Conservation (phyloP, 2,113 vertebrate species). For the Trichomycterus rosablanca region DNA sequence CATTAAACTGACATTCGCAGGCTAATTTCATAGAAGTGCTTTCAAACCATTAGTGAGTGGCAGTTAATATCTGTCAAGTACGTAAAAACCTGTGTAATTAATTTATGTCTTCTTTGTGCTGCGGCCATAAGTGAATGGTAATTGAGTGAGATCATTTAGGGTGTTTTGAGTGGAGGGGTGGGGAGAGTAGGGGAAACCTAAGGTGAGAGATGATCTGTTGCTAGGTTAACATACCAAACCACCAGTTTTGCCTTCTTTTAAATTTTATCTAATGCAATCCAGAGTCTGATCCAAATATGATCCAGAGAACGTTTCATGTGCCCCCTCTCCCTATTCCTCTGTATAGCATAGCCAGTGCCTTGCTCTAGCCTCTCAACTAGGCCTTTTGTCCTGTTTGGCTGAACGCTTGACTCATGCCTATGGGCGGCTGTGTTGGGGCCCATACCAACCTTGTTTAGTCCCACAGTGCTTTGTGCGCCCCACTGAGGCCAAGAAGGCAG, state of each 20-base stretch:
- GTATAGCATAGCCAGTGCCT: conserved; percentile 49
- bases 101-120: conserved; percentile 12
- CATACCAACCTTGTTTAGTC: conserved; percentile 99
- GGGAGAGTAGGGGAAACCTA: conserved; percentile 36
- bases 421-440: conserved; percentile 98
- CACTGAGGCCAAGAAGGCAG: conserved; percentile 96
- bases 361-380: conserved; percentile 81
- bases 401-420: conserved; percentile 97
- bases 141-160: conserved; percentile 47
- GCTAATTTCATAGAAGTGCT: no score
- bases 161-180: conserved; percentile 57
- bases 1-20: no score
- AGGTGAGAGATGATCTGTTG: background rate
- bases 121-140: conserved; percentile 49
- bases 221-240: background rate
- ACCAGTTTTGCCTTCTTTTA: background rate
- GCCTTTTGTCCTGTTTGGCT: conserved; percentile 93
- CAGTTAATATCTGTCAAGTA: no score
- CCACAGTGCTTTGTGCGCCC: conserved; percentile 99
- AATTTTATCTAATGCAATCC: background rate
- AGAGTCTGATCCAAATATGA: conserved; percentile 6
- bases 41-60: no score
- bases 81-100: no score
- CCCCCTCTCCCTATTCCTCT: conserved; percentile 15
- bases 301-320: conserved; percentile 12